phyloP scores from a whole-genome alignment of 2,797 vertebrate species.

The Platalea minor region DNA sequence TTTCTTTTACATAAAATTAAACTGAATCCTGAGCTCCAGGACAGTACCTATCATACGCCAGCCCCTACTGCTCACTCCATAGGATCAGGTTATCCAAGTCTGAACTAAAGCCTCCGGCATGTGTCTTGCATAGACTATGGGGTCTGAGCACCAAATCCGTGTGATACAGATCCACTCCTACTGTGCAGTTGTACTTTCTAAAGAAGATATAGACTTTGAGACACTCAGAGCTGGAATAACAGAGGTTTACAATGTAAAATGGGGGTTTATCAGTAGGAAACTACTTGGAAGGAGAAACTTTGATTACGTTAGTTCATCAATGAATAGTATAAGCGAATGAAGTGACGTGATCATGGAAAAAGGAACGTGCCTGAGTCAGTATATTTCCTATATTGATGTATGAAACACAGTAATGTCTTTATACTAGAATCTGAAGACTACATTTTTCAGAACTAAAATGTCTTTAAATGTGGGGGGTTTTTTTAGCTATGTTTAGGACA shows the following conservation, averaged over 20 bases:
- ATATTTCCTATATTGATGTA: not conserved
- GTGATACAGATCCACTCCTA: not conserved
- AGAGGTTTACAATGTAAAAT: not conserved
- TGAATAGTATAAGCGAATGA: not conserved
- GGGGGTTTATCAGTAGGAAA: not conserved
- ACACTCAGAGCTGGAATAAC: not conserved
- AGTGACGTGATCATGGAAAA: not conserved
- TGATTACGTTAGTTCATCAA: not conserved
- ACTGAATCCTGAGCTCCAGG: not conserved
- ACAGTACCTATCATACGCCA: accelerated
- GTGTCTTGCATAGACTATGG: not conserved
- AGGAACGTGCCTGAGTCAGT: not conserved
- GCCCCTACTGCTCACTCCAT: accelerated
- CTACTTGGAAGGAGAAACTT: not conserved
- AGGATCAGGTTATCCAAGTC: not conserved
- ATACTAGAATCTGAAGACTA: not conserved
- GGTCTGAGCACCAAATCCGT: not conserved
- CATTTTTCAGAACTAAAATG: not conserved
- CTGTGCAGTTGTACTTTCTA: not conserved
- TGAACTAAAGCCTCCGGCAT: not conserved
- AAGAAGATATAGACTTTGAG: not conserved
- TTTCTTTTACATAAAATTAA: not conserved
- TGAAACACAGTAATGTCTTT: not conserved
- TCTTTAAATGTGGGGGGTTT: not conserved
- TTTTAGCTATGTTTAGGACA: not conserved